Conservation (phyloP, 2,797 vertebrate species). For the Hyperoplus immaculatus region DNA sequence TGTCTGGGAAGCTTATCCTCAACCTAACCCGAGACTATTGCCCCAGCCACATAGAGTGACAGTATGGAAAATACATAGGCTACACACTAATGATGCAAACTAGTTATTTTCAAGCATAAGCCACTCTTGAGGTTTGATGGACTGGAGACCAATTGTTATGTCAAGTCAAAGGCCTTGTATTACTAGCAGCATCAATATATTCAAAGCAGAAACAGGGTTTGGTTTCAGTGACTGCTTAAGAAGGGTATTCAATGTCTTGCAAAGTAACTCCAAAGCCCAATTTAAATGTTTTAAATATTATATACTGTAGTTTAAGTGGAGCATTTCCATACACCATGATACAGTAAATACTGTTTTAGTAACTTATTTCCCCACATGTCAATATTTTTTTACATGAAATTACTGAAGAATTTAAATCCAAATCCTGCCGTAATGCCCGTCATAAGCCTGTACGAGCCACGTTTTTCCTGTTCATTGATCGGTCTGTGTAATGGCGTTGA, state of each 20-base stretch:
- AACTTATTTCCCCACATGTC: neutral
- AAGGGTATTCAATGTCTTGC: neutral
- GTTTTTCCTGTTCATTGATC: conserved; percentile 50
- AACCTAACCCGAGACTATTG: neutral
- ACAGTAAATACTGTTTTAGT: neutral
- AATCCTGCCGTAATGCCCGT: neutral
- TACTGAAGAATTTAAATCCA: neutral
- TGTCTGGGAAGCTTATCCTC: neutral
- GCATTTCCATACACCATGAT: neutral
- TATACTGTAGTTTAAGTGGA: neutral
- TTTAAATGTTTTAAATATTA: conserved; percentile 4
- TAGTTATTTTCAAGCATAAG: neutral
- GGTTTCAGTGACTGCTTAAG: neutral
- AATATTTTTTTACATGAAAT: conserved; percentile 5
- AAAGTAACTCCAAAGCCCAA: neutral
- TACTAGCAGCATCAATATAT: neutral
- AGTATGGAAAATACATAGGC: too few species aligned
- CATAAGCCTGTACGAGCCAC: conserved; percentile 1
- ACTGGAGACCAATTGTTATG: neutral
- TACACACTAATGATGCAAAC: neutral
- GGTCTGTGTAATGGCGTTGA: conserved; percentile 56
- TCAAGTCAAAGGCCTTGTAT: neutral
- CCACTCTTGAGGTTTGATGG: neutral
- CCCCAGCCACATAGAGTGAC: too few species aligned
- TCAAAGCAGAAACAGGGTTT: neutral